Evolutionary conservation across 2,888 invertebrate species (phyloP).

Genomic region (Acanthosepion esculentum): DNA sequence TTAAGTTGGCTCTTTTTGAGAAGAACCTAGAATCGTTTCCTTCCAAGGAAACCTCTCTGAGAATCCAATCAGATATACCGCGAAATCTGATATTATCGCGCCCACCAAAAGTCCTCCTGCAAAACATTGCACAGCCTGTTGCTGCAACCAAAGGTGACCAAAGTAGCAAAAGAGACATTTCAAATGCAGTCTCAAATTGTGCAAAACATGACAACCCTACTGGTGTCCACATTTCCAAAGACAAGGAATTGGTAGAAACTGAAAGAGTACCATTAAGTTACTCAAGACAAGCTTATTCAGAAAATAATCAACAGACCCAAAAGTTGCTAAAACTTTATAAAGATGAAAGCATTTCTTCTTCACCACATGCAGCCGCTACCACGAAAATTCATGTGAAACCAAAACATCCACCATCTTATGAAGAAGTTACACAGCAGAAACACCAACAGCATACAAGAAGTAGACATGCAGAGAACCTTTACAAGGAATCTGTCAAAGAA

Average conservation of each 20-base stretch:
- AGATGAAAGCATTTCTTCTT: not conserved
- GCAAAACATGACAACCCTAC: not conserved
- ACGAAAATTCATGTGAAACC: not conserved
- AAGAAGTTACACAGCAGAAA: not conserved
- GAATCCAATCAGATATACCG: not conserved
- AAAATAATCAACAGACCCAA: not conserved
- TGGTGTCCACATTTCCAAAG: not conserved
- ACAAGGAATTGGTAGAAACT: not conserved
- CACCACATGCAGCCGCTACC: not conserved
- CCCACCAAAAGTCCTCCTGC: not conserved
- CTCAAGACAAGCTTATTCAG: not conserved
- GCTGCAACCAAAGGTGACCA: not conserved
- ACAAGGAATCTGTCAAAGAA: not conserved
- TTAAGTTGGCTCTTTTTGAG: not conserved
- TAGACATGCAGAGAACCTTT: not conserved
- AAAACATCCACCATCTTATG: not conserved
- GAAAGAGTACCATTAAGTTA: not conserved
- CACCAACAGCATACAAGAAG: not conserved
- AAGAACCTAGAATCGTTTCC: not conserved
- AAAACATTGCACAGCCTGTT: not conserved
- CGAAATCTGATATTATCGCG: not conserved
- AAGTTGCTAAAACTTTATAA: not conserved
- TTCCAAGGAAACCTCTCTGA: not conserved
- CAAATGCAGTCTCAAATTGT: not conserved
- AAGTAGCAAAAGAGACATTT: not conserved